Conservation (phyloP, 2,113 vertebrate species). For the rat (Rattus norvegicus) region GRCr8 NC_086029.1:79493001-79493500, state of each 20-base stretch:
- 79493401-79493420: conserved; percentile 51
- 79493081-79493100: conserved; percentile 61
- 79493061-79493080: not conserved
- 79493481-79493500: not conserved
- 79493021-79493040: not conserved
- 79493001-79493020: not conserved
- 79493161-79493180: conserved; percentile 55
- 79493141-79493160: conserved; percentile 26
- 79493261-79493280: conserved; percentile 71
- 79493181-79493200: conserved; percentile 62
- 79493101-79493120: conserved; percentile 54
- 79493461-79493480: conserved; percentile 21
- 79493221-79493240: conserved; percentile 61
- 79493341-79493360: conserved; percentile 69
- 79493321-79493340: conserved; percentile 71
- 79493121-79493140: conserved; percentile 55
- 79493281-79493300: conserved; percentile 55
- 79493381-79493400: conserved; percentile 50
- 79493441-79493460: conserved; percentile 54
- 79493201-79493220: conserved; percentile 64
- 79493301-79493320: conserved; percentile 75
- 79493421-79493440: conserved; percentile 33
- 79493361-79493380: conserved; percentile 70
- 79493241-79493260: conserved; percentile 28
- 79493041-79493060: not conserved